Percentiles rank a stretch among this genome's conserved stretches.
Evolutionary conservation across 2,797 vertebrate species (phyloP).

Genomic region (Pelobates cultripes): DNA sequence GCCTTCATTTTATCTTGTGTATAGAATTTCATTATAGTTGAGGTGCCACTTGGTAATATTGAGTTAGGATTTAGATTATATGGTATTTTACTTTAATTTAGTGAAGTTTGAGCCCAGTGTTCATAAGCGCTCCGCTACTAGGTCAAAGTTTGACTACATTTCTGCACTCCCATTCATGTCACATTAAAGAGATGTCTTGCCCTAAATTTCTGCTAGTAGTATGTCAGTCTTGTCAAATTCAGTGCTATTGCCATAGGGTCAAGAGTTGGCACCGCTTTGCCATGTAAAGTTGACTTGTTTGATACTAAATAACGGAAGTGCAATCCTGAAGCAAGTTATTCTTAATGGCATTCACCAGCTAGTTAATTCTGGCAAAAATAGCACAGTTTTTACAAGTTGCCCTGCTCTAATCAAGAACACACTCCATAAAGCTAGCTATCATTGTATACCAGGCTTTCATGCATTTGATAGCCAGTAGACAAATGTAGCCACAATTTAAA

Average conservation of each 20-base stretch:
- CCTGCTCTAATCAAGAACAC: neutral
- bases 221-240: neutral
- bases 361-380: neutral
- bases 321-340: neutral
- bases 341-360: neutral
- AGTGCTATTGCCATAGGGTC: neutral
- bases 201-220: neutral
- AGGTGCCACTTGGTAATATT: conserved; percentile 1
- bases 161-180: neutral
- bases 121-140: neutral
- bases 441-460: neutral
- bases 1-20: conserved; percentile 17
- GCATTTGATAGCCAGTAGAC: too few species aligned
- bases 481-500: neutral
- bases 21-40: conserved; percentile 13
- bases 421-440: too few species aligned
- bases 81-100: neutral
- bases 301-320: neutral
- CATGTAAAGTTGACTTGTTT: neutral
- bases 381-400: neutral
- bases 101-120: neutral
- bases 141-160: conserved; percentile 7
- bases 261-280: neutral
- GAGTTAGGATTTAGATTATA: neutral
- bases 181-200: neutral